Percentiles rank a stretch among this genome's conserved stretches.
phyloP scores from a whole-genome alignment of 2,797 vertebrate genomes.

The Amazona ochrocephala region DNA sequence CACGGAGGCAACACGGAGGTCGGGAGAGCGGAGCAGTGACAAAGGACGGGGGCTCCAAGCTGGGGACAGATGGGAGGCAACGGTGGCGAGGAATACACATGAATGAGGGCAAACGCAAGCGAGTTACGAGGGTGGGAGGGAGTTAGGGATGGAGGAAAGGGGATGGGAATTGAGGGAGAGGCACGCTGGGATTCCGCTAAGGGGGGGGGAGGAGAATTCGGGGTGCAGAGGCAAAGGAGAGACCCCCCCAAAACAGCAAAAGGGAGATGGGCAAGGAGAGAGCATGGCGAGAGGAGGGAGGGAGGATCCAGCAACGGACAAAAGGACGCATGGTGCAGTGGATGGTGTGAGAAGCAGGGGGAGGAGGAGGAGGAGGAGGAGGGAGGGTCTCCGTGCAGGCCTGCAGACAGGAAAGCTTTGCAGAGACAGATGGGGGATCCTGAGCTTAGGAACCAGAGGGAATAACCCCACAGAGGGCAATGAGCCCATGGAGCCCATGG shows the following conservation, averaged over 20 bases:
- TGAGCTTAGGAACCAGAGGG: not conserved
- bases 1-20: constrained; percentile 21
- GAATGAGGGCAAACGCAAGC: constrained; percentile 24
- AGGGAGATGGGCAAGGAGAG: not conserved
- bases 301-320: constrained; percentile 51
- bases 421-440: constrained; percentile 43
- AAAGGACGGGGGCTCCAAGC: constrained; percentile 10
- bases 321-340: constrained; percentile 63
- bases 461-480: constrained; percentile 12
- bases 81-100: not conserved
- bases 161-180: not conserved
- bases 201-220: not conserved
- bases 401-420: constrained; percentile 60
- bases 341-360: constrained; percentile 19
- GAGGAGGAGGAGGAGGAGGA: constrained; percentile 30
- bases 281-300: not conserved
- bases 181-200: not conserved
- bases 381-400: constrained; percentile 53
- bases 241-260: not conserved
- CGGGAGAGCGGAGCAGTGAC: constrained; percentile 33
- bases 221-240: not conserved
- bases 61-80: constrained; percentile 54
- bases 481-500: not conserved
- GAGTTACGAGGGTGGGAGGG: not conserved
- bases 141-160: not conserved